Evolutionary conservation across 2,888 invertebrate species (phyloP).

Genomic region (Crocallis elinguaria): DNA sequence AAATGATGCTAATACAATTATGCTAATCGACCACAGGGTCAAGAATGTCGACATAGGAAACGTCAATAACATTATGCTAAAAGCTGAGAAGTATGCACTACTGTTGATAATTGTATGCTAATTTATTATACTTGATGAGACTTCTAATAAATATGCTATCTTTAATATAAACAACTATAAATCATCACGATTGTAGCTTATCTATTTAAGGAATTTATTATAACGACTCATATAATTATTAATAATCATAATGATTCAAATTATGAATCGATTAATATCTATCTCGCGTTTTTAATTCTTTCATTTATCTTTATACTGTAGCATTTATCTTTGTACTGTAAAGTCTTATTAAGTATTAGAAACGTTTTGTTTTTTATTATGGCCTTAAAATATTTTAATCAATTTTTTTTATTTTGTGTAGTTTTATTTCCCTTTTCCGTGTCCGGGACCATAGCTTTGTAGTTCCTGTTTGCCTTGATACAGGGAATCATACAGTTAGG

Average conservation of each 20-base stretch:
- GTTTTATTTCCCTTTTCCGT: no score
- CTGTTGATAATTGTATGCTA: constrained; percentile 1
- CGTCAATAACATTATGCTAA: constrained; percentile 18
- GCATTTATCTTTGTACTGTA: no score
- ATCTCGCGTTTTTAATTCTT: no score
- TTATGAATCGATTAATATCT: not conserved
- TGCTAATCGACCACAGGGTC: constrained; percentile 18
- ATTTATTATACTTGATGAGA: constrained; percentile 10
- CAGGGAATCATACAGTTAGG: no score
- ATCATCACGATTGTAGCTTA: not conserved
- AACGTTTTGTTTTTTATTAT: no score
- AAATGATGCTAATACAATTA: constrained; percentile 8
- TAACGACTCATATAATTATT: not conserved
- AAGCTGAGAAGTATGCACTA: not conserved
- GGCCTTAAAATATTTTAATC: no score
- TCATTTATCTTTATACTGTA: no score
- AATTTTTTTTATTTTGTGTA: no score
- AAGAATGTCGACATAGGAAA: constrained; percentile 24
- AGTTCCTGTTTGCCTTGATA: no score
- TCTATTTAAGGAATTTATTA: not conserved
- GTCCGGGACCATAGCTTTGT: no score
- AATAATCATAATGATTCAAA: not conserved
- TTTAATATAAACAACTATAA: not conserved
- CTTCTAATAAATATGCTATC: not conserved
- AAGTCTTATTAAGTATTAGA: no score